Percentiles rank a stretch among this genome's conserved stretches.
Evolutionary conservation across 2,888 invertebrate genomes (phyloP).

Genomic region (Sarcophaga caerulescens): DNA sequence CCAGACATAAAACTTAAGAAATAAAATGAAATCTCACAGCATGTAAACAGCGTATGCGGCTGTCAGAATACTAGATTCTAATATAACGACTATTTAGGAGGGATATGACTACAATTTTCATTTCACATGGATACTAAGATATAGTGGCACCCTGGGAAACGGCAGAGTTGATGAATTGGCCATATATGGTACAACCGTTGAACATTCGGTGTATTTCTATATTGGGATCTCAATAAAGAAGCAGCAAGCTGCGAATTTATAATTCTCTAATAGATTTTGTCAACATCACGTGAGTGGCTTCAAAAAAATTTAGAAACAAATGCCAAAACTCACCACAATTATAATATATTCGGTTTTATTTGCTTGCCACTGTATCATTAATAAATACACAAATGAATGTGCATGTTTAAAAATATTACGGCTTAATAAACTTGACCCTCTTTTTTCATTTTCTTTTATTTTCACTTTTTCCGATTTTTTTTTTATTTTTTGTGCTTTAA

Average conservation of each 20-base stretch:
- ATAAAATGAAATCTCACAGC: too few relatives aligned
- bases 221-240: too few relatives aligned
- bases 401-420: constrained; percentile 21
- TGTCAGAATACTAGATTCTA: too few relatives aligned
- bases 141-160: too few relatives aligned
- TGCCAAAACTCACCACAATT: not conserved
- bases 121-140: too few relatives aligned
- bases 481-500: not conserved
- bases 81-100: too few relatives aligned
- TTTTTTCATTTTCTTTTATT: not conserved
- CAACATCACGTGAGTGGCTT: not conserved
- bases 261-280: not conserved
- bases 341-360: not conserved
- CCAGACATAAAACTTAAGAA: too few relatives aligned
- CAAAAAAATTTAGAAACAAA: not conserved
- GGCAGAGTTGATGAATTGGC: too few relatives aligned
- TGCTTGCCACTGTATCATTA: not conserved
- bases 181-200: too few relatives aligned
- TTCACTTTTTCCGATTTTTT: not conserved
- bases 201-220: too few relatives aligned
- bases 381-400: not conserved
- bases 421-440: constrained; percentile 44
- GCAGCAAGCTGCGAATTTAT: not conserved
- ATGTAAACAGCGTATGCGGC: too few relatives aligned
- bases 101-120: too few relatives aligned